Percentiles rank a stretch among this genome's conserved stretches.
phyloP scores from a whole-genome alignment of 2,113 vertebrate species.

The Ammodytes dubius region DNA sequence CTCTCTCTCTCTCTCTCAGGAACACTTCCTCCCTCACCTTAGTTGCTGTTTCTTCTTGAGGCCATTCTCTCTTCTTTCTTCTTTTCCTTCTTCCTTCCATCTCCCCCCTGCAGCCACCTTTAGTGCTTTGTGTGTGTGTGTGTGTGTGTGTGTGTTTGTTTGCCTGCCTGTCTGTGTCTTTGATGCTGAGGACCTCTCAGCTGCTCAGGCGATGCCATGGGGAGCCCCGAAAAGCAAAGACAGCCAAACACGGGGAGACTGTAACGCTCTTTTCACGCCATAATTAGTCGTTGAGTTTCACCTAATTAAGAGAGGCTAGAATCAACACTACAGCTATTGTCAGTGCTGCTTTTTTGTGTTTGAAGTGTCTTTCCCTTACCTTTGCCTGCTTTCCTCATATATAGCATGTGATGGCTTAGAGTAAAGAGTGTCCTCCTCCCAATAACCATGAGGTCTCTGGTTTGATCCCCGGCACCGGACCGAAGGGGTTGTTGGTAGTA shows the following conservation, averaged over 20 bases:
- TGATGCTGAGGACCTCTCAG: conserved; percentile 65
- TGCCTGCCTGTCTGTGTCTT: conserved; percentile 51
- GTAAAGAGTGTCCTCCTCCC: too few species aligned
- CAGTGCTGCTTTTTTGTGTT: too few species aligned
- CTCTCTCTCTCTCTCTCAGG: too few species aligned
- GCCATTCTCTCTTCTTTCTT: neutral
- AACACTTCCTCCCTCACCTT: conserved; percentile 54
- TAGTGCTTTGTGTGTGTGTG: neutral
- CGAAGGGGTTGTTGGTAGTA: too few species aligned
- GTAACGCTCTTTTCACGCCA: conserved; percentile 53
- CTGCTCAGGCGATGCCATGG: conserved; percentile 47
- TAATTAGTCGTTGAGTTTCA: conserved; percentile 81
- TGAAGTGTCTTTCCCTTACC: too few species aligned
- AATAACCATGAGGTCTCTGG: too few species aligned
- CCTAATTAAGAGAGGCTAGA: conserved; percentile 81
- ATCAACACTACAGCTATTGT: too few species aligned
- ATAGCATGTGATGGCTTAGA: too few species aligned
- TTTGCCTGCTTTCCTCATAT: too few species aligned
- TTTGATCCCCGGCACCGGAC: too few species aligned
- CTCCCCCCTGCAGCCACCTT: conserved; percentile 36
- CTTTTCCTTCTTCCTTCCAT: neutral
- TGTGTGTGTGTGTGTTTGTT: conserved; percentile 6
- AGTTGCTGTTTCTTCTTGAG: conserved; percentile 41
- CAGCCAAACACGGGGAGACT: conserved; percentile 60
- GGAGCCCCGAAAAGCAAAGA: conserved; percentile 52